phyloP scores from a whole-genome alignment of 2,797 vertebrate species.

The Malurus leucopterus region DNA sequence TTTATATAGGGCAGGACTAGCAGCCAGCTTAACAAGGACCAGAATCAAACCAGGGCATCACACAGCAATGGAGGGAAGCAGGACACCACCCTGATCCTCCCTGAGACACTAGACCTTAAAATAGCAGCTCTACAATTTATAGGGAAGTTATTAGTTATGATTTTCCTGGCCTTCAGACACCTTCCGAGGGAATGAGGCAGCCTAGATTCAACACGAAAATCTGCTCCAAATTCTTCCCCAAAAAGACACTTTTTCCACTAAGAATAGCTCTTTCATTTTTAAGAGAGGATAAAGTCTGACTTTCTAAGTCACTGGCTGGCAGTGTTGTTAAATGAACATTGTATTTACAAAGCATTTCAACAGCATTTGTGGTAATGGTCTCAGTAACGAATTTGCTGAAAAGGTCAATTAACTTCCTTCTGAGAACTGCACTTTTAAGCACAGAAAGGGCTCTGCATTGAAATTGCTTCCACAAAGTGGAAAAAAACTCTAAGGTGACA shows the following conservation, averaged over 20 bases:
- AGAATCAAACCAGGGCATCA: conserved; percentile 33
- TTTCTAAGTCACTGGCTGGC: conserved; percentile 29
- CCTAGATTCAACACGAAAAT: conserved; percentile 30
- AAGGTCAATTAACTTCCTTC: conserved; percentile 48
- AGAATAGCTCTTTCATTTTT: conserved; percentile 5
- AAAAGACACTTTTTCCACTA: conserved; percentile 16
- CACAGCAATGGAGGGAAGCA: conserved; percentile 6
- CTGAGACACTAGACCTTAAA: conserved; percentile 59
- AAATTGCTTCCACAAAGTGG: not conserved
- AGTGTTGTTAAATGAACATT: not conserved
- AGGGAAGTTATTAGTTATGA: conserved; percentile 54
- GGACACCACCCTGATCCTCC: conserved; percentile 33
- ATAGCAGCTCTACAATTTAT: conserved; percentile 53
- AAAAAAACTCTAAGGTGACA: not conserved
- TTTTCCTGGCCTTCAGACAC: conserved; percentile 49
- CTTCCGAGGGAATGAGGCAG: conserved; percentile 46
- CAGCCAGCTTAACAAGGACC: not conserved
- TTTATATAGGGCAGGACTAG: not conserved
- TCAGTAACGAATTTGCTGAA: conserved; percentile 14
- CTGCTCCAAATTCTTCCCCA: conserved; percentile 48
- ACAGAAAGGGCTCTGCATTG: not conserved
- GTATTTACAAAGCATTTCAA: conserved; percentile 3
- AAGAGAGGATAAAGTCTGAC: conserved; percentile 16
- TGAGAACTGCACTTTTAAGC: not conserved
- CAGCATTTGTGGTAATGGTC: conserved; percentile 7